A percentile compares a stretch with the other conserved stretches of the same genome.
Conservation (phyloP, 2,797 vertebrate species). For the Glyptemys insculpta region DNA sequence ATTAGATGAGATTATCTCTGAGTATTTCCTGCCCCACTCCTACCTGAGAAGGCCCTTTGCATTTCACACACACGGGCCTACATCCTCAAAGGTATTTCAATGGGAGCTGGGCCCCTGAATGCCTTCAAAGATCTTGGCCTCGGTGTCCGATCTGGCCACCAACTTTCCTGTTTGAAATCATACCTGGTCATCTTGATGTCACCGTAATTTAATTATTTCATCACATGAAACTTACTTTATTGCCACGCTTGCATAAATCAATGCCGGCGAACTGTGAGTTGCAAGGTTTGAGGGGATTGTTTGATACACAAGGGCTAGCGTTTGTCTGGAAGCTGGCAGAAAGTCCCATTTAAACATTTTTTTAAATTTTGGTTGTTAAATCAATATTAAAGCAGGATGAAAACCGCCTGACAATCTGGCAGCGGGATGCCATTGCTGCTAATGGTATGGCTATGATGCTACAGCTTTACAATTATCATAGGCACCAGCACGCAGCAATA, state of each 20-base stretch:
- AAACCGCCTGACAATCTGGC: neutral
- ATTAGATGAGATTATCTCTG: neutral
- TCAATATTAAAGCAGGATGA: neutral
- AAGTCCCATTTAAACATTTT: neutral
- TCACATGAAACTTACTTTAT: neutral
- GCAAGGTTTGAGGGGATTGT: neutral
- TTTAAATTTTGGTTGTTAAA: neutral
- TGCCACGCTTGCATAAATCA: neutral
- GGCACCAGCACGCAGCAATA: accelerated
- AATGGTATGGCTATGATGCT: accelerated
- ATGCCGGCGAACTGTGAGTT: neutral
- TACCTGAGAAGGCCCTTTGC: neutral
- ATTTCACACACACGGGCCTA: neutral
- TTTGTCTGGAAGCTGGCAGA: accelerated
- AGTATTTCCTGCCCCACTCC: neutral
- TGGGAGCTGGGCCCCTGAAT: neutral
- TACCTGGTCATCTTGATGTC: neutral
- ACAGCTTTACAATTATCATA: too few relatives aligned
- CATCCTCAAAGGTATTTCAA: neutral
- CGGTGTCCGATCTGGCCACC: neutral
- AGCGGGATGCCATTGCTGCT: accelerated
- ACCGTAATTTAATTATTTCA: neutral
- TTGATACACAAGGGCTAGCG: neutral
- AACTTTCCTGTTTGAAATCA: neutral
- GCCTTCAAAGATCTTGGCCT: neutral